A percentile compares a stretch with the other conserved stretches of the same genome.
Evolutionary conservation across 2,113 vertebrate genomes (phyloP).

Genomic region (Cyprinodon tularosa): DNA sequence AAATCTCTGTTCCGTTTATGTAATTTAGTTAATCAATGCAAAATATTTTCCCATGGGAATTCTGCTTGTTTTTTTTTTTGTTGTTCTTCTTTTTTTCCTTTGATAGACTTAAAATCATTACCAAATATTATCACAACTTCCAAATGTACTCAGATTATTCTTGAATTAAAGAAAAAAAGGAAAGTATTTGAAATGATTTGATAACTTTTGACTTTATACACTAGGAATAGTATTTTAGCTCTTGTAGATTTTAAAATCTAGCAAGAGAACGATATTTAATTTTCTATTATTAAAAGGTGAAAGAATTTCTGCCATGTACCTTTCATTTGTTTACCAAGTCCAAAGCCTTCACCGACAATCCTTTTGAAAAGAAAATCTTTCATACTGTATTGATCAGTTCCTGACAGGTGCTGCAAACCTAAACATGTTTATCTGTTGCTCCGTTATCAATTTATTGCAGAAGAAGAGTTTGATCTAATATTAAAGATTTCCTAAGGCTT

Average conservation of each 20-base stretch:
- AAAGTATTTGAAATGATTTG: neutral
- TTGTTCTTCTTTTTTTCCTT: no score
- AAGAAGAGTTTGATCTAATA: neutral
- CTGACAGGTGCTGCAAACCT: neutral
- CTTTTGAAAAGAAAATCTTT: neutral
- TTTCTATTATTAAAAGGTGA: neutral
- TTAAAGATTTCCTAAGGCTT: neutral
- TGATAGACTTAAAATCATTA: no score
- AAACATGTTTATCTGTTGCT: neutral
- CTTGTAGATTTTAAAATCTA: neutral
- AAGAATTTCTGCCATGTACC: neutral
- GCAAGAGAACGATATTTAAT: neutral
- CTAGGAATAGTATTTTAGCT: neutral
- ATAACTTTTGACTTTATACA: neutral
- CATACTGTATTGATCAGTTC: neutral
- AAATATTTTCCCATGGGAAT: no score
- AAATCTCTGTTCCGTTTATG: no score
- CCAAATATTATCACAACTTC: no score
- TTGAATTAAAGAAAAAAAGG: neutral
- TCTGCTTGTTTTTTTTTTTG: no score
- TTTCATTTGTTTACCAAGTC: neutral
- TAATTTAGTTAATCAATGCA: no score
- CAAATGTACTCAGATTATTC: neutral
- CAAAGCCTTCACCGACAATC: neutral
- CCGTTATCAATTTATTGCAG: neutral